Evolutionary conservation across 2,113 vertebrate species (phyloP).

Genomic region (Cyphotilapia sp.): DNA sequence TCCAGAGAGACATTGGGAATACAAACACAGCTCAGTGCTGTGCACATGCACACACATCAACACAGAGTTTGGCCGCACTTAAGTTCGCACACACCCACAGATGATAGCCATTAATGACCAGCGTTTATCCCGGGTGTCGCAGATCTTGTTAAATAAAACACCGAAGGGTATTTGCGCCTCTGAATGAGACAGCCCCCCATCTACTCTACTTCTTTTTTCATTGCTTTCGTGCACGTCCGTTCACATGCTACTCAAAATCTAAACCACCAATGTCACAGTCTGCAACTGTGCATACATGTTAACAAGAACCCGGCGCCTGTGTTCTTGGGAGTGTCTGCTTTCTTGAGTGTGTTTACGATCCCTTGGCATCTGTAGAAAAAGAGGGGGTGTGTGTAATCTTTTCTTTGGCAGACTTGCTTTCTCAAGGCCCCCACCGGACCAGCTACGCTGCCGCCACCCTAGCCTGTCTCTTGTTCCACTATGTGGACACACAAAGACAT

Average conservation of each 20-base stretch:
- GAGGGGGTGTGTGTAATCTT: slow-evolving; percentile 32
- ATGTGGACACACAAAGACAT: slow-evolving; percentile 70
- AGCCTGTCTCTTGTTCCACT: slow-evolving; percentile 49
- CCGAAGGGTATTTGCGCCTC: neutral
- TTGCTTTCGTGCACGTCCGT: neutral
- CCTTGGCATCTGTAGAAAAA: slow-evolving; percentile 43
- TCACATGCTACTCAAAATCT: neutral
- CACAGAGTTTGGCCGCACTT: neutral
- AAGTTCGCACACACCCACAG: slow-evolving; percentile 16
- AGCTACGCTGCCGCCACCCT: slow-evolving; percentile 33
- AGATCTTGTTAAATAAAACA: neutral
- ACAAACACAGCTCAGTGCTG: neutral
- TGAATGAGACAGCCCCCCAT: neutral
- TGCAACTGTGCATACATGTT: neutral
- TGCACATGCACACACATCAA: neutral
- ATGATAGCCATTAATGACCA: slow-evolving; percentile 8
- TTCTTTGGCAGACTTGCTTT: slow-evolving; percentile 43
- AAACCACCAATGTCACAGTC: neutral
- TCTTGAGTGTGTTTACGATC: slow-evolving; percentile 48
- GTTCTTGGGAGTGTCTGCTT: slow-evolving; percentile 40
- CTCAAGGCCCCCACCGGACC: slow-evolving; percentile 34
- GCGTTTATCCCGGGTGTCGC: neutral
- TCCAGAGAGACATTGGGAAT: neutral
- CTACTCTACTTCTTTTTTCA: neutral
- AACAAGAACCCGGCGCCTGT: slow-evolving; percentile 21